Evolutionary conservation across 2,888 invertebrate genomes (phyloP).

Genomic region (Galeopsomyia nigrocyanea): DNA sequence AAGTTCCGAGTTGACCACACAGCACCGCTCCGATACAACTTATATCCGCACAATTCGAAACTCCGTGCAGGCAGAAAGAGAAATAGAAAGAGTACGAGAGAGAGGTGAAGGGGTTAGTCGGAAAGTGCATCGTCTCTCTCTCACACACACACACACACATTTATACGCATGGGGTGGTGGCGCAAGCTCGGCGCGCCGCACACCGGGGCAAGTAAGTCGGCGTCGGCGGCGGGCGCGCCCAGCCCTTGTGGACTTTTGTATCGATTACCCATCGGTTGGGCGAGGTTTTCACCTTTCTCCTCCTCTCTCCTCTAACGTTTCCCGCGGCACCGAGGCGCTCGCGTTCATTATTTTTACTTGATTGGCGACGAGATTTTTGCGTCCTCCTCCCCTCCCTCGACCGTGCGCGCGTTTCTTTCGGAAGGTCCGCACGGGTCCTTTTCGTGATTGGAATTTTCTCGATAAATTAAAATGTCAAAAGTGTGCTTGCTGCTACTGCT

Average conservation of each 20-base stretch:
- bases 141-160: neutral
- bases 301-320: constrained; percentile 18
- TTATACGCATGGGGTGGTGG: constrained; percentile 10
- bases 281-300: constrained; percentile 57
- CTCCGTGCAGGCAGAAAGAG: neutral
- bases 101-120: neutral
- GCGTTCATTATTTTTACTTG: constrained; percentile 47
- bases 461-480: constrained; percentile 47
- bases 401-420: neutral
- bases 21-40: too few relatives aligned
- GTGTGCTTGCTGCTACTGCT: constrained; percentile 10
- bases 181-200: constrained; percentile 47
- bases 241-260: constrained; percentile 68
- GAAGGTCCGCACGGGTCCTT: constrained; percentile 20
- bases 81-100: constrained; percentile 15
- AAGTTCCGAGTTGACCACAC: too few relatives aligned
- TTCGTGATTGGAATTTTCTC: constrained; percentile 43
- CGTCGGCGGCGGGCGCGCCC: constrained; percentile 54
- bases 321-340: constrained; percentile 38
- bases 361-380: constrained; percentile 34
- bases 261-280: constrained; percentile 66
- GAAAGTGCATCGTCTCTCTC: constrained; percentile 8
- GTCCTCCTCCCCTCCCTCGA: constrained; percentile 1
- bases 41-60: too few relatives aligned
- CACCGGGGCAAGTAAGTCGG: constrained; percentile 60